Conservation (phyloP, 2,888 invertebrate species). For the Philhelius pedissequus region DNA sequence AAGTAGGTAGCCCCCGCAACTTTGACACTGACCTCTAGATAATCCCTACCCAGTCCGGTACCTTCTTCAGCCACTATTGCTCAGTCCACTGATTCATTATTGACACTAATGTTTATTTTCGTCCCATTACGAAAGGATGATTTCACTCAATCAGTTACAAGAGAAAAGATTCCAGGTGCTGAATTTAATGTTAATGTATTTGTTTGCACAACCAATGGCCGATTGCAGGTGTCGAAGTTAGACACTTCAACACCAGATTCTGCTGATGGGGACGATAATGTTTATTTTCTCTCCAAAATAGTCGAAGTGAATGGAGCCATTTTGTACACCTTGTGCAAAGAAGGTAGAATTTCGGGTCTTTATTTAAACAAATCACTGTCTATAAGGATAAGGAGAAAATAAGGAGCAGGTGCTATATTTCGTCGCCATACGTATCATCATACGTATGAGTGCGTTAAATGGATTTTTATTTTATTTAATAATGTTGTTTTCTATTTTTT, state of each 20-base stretch:
- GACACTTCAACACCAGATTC: not conserved
- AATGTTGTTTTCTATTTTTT: not conserved
- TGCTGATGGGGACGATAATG: not conserved
- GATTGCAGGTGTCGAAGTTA: slow-evolving; percentile 6
- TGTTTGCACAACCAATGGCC: not conserved
- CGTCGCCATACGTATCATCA: not conserved
- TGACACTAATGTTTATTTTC: not conserved
- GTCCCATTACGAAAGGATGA: slow-evolving; percentile 6
- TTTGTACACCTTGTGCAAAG: not conserved
- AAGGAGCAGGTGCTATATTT: not conserved
- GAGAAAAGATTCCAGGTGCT: not conserved
- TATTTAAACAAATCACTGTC: not conserved
- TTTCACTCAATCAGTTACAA: not conserved
- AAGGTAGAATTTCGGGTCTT: not conserved
- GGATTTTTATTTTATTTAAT: not conserved
- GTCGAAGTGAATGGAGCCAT: not conserved
- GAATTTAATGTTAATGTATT: not conserved
- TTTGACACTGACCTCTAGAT: not conserved
- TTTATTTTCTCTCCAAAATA: not conserved
- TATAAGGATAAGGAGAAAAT: too few relatives aligned
- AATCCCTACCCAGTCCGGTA: not conserved
- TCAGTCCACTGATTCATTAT: slow-evolving; percentile 29
- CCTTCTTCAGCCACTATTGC: not conserved
- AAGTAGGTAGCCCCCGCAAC: too few relatives aligned
- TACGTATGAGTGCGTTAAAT: not conserved